Conservation (phyloP, 2,888 invertebrate species). For the Theretra japonica region DNA sequence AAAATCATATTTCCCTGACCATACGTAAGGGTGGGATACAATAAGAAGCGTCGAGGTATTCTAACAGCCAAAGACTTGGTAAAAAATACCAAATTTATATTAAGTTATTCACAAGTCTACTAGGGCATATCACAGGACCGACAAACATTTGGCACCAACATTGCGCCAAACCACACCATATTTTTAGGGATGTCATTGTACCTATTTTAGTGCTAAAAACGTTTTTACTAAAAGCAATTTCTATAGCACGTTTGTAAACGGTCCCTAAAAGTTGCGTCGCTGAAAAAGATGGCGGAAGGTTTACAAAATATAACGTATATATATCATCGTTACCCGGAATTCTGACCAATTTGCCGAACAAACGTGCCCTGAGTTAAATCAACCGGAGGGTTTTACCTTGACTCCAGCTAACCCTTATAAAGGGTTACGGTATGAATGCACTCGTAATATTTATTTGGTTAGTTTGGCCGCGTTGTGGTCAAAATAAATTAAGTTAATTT, state of each 20-base stretch:
- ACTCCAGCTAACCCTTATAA: not conserved
- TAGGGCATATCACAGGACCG: too few species aligned
- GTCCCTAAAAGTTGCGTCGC: slow-evolving; percentile 13
- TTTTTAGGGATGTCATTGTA: too few species aligned
- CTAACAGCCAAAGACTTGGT: too few species aligned
- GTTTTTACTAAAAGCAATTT: not conserved
- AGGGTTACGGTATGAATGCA: not conserved
- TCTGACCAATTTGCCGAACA: slow-evolving; percentile 53
- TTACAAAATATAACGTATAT: slow-evolving; percentile 50
- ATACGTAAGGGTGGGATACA: too few species aligned
- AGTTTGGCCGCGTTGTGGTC: not conserved
- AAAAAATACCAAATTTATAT: too few species aligned
- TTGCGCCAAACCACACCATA: too few species aligned
- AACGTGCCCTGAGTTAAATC: slow-evolving; percentile 43
- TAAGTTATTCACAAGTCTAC: too few species aligned
- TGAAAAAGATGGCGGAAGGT: slow-evolving; percentile 44
- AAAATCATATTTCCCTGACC: too few species aligned
- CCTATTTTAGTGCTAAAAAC: not conserved
- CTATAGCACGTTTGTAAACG: not conserved
- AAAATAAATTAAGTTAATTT: not conserved
- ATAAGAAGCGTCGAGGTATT: too few species aligned
- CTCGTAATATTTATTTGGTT: slow-evolving; percentile 5
- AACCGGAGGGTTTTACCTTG: not conserved
- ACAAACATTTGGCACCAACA: too few species aligned
- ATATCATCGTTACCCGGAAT: slow-evolving; percentile 56